A percentile compares a stretch with the other conserved stretches of the same genome.
Evolutionary conservation across 2,888 invertebrate genomes (phyloP).

Genomic region (Dryococelus australis): DNA sequence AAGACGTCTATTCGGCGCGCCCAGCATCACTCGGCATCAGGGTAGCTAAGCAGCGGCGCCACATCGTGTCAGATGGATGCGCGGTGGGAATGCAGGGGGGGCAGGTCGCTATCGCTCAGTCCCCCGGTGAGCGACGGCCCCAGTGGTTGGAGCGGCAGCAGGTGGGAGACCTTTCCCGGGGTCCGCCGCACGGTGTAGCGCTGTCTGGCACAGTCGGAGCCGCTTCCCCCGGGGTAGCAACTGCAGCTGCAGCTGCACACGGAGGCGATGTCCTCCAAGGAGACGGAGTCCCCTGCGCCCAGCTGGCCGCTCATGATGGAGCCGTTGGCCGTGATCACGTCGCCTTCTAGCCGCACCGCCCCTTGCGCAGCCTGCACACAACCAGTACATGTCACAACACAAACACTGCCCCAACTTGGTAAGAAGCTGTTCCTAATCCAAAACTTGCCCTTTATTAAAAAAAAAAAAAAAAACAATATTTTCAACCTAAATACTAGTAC

Average conservation of each 20-base stretch:
- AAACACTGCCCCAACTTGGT: not conserved
- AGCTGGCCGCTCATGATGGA: conserved; percentile 80
- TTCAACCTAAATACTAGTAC: too few species aligned
- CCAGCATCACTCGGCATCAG: not conserved
- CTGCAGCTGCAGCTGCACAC: conserved; percentile 62
- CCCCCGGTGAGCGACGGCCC: conserved; percentile 44
- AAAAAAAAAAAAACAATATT: too few species aligned
- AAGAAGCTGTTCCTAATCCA: not conserved
- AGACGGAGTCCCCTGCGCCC: conserved; percentile 51
- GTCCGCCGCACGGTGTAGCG: conserved; percentile 63
- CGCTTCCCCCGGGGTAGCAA: conserved; percentile 56
- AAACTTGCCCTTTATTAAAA: too few species aligned
- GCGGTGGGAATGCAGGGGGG: conserved; percentile 57
- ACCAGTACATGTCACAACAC: not conserved
- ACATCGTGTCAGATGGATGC: conserved; percentile 57
- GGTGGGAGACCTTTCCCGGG: conserved; percentile 63
- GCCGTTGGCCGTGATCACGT: conserved; percentile 94
- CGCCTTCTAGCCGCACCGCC: conserved; percentile 94
- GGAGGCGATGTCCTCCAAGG: conserved; percentile 58
- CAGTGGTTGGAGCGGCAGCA: conserved; percentile 61
- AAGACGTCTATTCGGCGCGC: not conserved
- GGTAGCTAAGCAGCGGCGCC: conserved; percentile 17
- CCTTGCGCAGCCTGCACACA: conserved; percentile 84
- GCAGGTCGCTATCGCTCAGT: conserved; percentile 50
- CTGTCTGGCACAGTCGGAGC: conserved; percentile 53